These are phyloP conservation scores for Ylistrum balloti DNA, from an alignment of 1,140 invertebrate species.

Conservation along the genomic window DNA sequence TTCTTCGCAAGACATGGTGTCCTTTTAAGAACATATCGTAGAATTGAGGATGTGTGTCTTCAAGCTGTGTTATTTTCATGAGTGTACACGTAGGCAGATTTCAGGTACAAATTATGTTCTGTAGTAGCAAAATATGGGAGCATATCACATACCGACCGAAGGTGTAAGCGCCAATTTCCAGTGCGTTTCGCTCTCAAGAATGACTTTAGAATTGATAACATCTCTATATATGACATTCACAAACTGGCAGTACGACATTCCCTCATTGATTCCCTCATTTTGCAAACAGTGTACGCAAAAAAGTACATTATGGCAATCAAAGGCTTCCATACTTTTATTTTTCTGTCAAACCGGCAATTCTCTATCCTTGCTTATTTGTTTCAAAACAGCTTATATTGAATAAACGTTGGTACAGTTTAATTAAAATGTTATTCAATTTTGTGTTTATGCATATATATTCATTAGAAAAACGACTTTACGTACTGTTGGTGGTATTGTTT, in stretches of 20 bases:
- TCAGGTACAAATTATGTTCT: conserved; percentile 60
- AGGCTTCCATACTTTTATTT: too few relatives aligned
- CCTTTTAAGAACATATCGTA: conserved; percentile 57
- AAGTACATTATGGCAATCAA: too few relatives aligned
- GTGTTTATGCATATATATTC: too few relatives aligned
- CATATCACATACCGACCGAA: conserved; percentile 74
- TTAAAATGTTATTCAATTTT: too few relatives aligned
- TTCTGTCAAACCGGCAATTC: too few relatives aligned
- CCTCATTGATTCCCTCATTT: conserved; percentile 17
- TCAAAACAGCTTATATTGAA: too few relatives aligned
- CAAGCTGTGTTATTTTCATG: conserved; percentile 52
- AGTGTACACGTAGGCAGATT: conserved; percentile 55
- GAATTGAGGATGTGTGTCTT: conserved; percentile 50
- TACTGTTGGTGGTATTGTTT: too few relatives aligned
- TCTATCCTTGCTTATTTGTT: too few relatives aligned
- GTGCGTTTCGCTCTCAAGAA: conserved; percentile 72
- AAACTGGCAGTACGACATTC: conserved; percentile 53
- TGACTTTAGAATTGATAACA: conserved; percentile 65
- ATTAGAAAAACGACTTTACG: too few relatives aligned
- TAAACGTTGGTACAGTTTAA: too few relatives aligned
- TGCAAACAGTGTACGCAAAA: too few relatives aligned
- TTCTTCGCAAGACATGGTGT: conserved; percentile 64
- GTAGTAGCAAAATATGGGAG: conserved; percentile 81
- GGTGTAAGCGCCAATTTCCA: conserved; percentile 67
- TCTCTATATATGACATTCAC: conserved; percentile 71